Conservation (phyloP, 2,113 vertebrate genomes). For the Dendrocopos noguchii region DNA sequence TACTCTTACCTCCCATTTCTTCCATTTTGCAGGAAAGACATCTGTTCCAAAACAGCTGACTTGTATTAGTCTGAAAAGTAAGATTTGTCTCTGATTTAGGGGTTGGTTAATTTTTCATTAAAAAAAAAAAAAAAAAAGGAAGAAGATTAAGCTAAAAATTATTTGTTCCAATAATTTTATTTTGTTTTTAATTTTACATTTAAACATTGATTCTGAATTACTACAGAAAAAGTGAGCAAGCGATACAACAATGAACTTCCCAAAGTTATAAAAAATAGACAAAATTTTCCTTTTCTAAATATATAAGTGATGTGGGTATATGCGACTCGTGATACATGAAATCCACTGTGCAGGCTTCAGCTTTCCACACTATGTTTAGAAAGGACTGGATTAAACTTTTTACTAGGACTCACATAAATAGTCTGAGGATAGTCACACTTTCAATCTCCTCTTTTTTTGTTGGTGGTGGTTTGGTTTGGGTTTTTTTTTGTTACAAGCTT, state of each 20-base stretch:
- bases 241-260: neutral
- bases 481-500: neutral
- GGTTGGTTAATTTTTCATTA: neutral
- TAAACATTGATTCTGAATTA: neutral
- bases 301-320: neutral
- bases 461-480: no score
- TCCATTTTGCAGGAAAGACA: neutral
- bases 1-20: neutral
- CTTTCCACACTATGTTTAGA: neutral
- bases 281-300: neutral
- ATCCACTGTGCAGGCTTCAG: neutral
- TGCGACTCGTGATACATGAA: neutral
- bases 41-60: neutral
- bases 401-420: neutral
- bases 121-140: neutral
- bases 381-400: neutral
- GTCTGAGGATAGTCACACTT: neutral
- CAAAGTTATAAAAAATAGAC: neutral
- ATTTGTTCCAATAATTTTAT: neutral
- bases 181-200: neutral
- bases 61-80: neutral
- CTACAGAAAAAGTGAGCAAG: neutral
- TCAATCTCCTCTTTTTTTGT: neutral
- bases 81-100: neutral
- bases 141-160: neutral